Percentiles rank a stretch among this genome's conserved stretches.
Conservation (phyloP, 2,797 vertebrate genomes). For the Acrossocheilus wenchowensis region DNA sequence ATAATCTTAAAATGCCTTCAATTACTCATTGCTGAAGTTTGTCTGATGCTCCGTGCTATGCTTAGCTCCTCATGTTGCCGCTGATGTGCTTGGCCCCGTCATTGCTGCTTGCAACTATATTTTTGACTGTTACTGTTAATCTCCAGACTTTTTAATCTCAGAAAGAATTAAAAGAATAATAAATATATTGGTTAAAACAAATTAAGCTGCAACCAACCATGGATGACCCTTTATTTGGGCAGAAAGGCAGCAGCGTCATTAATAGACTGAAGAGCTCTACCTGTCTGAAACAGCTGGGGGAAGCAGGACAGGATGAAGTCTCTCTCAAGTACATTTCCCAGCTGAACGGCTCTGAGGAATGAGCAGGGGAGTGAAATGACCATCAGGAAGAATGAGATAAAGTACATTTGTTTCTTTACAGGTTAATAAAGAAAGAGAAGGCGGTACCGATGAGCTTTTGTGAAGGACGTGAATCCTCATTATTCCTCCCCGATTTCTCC, state of each 20-base stretch:
- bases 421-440: conserved; percentile 1
- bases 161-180: background rate
- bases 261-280: conserved; percentile 71
- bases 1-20: too few species aligned
- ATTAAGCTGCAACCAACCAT: background rate
- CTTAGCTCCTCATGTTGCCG: too few species aligned
- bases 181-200: background rate
- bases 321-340: conserved; percentile 95
- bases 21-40: too few species aligned
- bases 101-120: background rate
- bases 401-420: background rate
- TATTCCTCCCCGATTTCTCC: conserved; percentile 80
- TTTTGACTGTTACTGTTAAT: background rate
- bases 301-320: conserved; percentile 87
- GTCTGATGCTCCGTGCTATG: too few species aligned
- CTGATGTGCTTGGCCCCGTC: too few species aligned
- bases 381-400: background rate
- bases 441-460: conserved; percentile 45
- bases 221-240: background rate
- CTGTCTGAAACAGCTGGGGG: conserved; percentile 92
- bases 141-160: background rate
- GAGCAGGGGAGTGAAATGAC: conserved; percentile 32
- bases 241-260: background rate
- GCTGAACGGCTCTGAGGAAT: conserved; percentile 85
- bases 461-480: conserved; percentile 1